Evolutionary conservation across 2,888 invertebrate genomes (phyloP), one percentile per base, ranked within the genome.

Genomic region (Branchinecta sandiegonensis): DNA sequence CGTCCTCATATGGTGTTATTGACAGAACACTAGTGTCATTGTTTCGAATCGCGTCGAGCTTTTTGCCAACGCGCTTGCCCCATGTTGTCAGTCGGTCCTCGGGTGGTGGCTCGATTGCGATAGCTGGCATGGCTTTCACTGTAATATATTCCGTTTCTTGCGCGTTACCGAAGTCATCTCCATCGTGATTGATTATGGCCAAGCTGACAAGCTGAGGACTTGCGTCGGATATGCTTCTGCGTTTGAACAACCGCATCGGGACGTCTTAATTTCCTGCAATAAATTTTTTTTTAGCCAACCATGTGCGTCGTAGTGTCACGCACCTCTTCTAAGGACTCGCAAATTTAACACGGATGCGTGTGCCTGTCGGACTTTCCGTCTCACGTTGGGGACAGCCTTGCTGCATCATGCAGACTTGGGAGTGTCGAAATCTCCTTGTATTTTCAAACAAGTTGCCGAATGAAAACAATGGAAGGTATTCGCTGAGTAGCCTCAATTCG

Each of bases 21-120:
- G 69, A 46, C 70, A 81, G 75, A 73, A 84, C 84, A 2, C 81
- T 80, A 64, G 83, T 83, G 72, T 84, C 83, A 69, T 82, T 80
- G 69, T 83, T 78, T 74, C 81, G 83, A 70, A 84, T 75, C 73
- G 83, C 82, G 71, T 84, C 84, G 82, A 83, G 83, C 76, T 82
- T 82, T 73, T 80, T 79, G 66, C 84, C 84, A 71, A 83, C 81
- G 76, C 81, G 81, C 74, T 79, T 81, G 66, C 83, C 82, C 84
- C 83, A 83, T 48, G 83, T 83, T 9, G 84, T 81, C 71, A 84
- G 77, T 73, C 82, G 84, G 83, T 74, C 47, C 67, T 75, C 74
- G 3, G 65, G 47, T 17, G 47, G n/a, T 9, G 67, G 37, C 37
- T 48, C 67, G n/a, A 67, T 14, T n/a, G 48, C 48, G n/a, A 67